Base-by-base conservation (phyloP, 1,140 invertebrate species). In the Drosophila bifasciata region DNA sequence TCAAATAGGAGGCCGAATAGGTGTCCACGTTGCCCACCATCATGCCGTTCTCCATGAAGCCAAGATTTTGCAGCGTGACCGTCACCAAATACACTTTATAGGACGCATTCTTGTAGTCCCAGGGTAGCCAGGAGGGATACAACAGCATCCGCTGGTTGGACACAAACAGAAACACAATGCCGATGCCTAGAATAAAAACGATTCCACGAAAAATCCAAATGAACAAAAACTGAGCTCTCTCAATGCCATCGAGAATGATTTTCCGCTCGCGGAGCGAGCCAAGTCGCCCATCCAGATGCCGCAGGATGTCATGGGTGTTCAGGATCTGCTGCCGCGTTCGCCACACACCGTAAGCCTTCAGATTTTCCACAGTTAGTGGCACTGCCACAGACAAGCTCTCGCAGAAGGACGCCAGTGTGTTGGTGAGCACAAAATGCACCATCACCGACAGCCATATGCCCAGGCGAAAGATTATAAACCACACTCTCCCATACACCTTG, bases 1-100 rank as follows among this genome's bases (percentile, higher is more conserved):
- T 66, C 5, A 91, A 53, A 28, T 88, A 91, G 9, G 74, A 66
- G 36, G 69, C 21, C n/a, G 89, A 89, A 61, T 71, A 90, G 2
- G 79, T 79, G 21, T 70, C 59, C 19, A 71, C 46, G 5, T 32
- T 58, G 5, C 68, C 19, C 2, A 72, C 60, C 13, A 72, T 1
- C 0, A 68, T 0, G 0, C 69, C 46, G 0, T 60, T 15, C 7
- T 56, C 2, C 0, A n/a, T 0, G 1, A 88, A 2, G 7, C 49
- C 43, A 0, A 48, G 0, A 0, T 49, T 16, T 43, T 85, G 66
- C 6, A 53, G 6, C 0, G 2, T 7, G 6, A 55, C 21, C 0
- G 83, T 77, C 5, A 50, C 0, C 1, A 74, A 0, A 15, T 57
- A 89, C 1, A 36, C 16, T 0, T 1, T 36, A 4, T 0, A 1